Percentiles rank a stretch among this genome's conserved stretches.
Conservation (phyloP, 2,888 invertebrate genomes). For the Drosophila birchii region DNA sequence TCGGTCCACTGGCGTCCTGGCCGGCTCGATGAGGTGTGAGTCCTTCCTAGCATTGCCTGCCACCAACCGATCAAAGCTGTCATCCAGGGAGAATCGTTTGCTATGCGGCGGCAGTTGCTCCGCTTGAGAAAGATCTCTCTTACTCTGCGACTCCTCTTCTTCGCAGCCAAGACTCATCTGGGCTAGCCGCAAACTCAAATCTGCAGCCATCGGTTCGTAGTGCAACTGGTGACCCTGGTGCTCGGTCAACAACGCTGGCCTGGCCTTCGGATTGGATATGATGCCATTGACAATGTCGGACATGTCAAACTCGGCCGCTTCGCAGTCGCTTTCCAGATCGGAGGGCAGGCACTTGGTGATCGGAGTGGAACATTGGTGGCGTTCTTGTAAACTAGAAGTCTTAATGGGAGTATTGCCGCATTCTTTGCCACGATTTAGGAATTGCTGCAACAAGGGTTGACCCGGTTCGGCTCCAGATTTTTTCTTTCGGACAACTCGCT, state of each 20-base stretch:
- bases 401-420: slow-evolving; percentile 48
- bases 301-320: slow-evolving; percentile 85
- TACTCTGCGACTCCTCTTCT: background rate
- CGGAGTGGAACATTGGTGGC: slow-evolving; percentile 79
- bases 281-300: slow-evolving; percentile 86
- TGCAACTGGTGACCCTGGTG: slow-evolving; percentile 74
- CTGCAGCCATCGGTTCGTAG: slow-evolving; percentile 68
- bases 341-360: slow-evolving; percentile 71
- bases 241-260: slow-evolving; percentile 60
- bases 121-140: slow-evolving; percentile 52
- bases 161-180: slow-evolving; percentile 45
- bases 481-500: slow-evolving; percentile 43
- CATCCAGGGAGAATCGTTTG: slow-evolving; percentile 75
- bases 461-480: slow-evolving; percentile 59
- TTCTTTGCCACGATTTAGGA: slow-evolving; percentile 63
- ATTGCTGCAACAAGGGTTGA: slow-evolving; percentile 82
- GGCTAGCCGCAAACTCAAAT: slow-evolving; percentile 59
- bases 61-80: slow-evolving; percentile 78
- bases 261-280: slow-evolving; percentile 66
- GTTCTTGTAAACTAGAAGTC: background rate
- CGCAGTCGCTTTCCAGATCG: slow-evolving; percentile 83
- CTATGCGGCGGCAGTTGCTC: slow-evolving; percentile 24
- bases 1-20: slow-evolving; percentile 69
- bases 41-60: slow-evolving; percentile 47
- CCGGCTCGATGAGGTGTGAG: slow-evolving; percentile 24